A percentile compares a stretch with the other conserved stretches of the same genome.
These are phyloP conservation scores for Pseudopipra pipra DNA, from an alignment of 2,113 vertebrate species.

Conservation along the genomic window DNA sequence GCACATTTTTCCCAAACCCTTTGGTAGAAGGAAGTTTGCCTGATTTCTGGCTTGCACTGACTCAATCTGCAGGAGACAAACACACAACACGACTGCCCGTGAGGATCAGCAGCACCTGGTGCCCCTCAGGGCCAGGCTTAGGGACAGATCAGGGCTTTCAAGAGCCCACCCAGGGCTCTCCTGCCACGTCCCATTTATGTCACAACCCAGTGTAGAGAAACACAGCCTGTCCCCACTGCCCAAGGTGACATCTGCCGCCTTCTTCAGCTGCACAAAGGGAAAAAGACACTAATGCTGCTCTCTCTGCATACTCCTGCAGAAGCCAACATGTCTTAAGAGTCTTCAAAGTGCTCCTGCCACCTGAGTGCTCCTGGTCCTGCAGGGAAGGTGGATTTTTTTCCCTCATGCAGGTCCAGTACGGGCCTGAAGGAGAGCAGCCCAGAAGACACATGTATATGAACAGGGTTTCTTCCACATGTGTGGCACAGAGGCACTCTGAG, in stretches of 20 bases:
- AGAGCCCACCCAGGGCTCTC: background rate
- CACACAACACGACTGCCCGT: background rate
- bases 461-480: background rate
- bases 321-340: background rate
- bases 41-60: conserved; percentile 47
- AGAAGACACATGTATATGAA: background rate
- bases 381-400: background rate
- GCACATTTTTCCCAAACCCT: conserved; percentile 59
- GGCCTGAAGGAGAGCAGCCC: background rate
- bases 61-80: conserved; percentile 67
- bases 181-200: background rate
- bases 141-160: background rate
- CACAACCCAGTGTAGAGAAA: background rate
- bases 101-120: background rate
- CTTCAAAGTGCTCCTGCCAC: background rate
- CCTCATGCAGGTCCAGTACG: background rate
- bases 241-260: background rate
- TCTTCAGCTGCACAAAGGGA: background rate
- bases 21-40: conserved; percentile 2
- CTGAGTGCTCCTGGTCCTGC: background rate
- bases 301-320: background rate
- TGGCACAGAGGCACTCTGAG: background rate
- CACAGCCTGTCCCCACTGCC: background rate
- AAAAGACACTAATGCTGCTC: background rate
- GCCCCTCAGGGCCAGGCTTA: background rate